Percentiles rank a stretch among this genome's conserved stretches.
These are phyloP conservation scores for Enteromius unitaeniatus DNA, from an alignment of 2,797 vertebrate genomes.

Conservation along the genomic window DNA sequence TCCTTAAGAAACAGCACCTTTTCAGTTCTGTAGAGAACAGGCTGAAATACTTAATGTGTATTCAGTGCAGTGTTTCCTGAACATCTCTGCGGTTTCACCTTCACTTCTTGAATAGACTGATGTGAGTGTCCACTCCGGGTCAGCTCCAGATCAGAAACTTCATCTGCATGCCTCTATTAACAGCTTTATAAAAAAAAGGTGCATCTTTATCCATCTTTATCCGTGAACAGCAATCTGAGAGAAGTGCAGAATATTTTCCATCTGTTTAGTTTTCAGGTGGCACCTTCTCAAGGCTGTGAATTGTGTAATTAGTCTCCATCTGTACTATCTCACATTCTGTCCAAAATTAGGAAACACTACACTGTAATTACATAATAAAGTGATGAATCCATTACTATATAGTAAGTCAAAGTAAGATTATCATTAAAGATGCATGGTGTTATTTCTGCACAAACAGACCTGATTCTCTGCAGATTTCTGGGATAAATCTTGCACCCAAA, in stretches of 20 bases:
- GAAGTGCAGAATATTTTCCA: constrained; percentile 50
- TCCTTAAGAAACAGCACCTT: not conserved
- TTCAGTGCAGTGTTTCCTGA: not conserved
- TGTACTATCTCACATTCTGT: constrained; percentile 45
- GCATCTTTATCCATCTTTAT: constrained; percentile 39
- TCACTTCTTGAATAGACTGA: not conserved
- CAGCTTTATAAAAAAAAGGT: not conserved
- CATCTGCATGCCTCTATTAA: not conserved
- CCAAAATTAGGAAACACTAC: constrained; percentile 8
- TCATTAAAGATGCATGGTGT: not conserved
- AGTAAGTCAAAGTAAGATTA: not conserved
- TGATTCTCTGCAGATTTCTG: not conserved
- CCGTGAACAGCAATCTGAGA: constrained; percentile 37
- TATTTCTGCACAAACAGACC: not conserved
- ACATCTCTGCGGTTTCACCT: not conserved
- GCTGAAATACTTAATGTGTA: not conserved
- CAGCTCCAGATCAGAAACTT: not conserved
- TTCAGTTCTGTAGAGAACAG: not conserved
- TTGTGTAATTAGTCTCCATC: constrained; percentile 60
- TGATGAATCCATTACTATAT: not conserved
- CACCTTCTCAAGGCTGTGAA: constrained; percentile 62
- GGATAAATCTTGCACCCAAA: not conserved
- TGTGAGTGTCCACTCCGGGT: not conserved
- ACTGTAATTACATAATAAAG: not conserved
- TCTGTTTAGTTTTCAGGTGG: constrained; percentile 57